phyloP scores from a whole-genome alignment of 2,797 vertebrate genomes.

The Sebastes trivittatus region DNA sequence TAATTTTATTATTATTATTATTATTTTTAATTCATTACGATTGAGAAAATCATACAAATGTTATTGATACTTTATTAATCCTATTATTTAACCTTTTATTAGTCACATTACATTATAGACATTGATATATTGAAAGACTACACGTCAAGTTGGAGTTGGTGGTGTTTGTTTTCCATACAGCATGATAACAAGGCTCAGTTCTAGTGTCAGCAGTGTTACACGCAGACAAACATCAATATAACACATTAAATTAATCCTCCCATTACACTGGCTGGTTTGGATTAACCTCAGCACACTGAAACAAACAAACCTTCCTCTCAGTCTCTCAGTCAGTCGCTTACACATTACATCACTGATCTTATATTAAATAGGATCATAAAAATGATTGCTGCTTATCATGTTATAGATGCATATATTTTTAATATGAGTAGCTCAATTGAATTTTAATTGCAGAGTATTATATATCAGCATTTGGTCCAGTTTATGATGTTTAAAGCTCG shows the following conservation, averaged over 20 bases:
- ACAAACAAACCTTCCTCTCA: no score
- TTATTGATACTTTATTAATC: neutral
- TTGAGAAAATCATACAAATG: neutral
- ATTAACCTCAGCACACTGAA: no score
- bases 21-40: neutral
- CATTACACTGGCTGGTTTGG: no score
- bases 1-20: no score
- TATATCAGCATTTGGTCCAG: constrained; percentile 12
- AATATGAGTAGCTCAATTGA: neutral
- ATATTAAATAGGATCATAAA: neutral
- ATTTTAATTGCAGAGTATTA: neutral
- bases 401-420: neutral
- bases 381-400: neutral
- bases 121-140: neutral
- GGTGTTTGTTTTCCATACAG: neutral
- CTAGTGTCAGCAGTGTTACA: neutral
- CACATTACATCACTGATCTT: neutral
- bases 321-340: no score
- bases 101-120: neutral
- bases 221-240: neutral
- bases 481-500: neutral
- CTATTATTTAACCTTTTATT: no score
- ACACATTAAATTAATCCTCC: neutral
- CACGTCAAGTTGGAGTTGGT: neutral
- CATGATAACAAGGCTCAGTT: neutral